phyloP scores from a whole-genome alignment of 2,797 vertebrate species.

The Silurus lanzhouensis region DNA sequence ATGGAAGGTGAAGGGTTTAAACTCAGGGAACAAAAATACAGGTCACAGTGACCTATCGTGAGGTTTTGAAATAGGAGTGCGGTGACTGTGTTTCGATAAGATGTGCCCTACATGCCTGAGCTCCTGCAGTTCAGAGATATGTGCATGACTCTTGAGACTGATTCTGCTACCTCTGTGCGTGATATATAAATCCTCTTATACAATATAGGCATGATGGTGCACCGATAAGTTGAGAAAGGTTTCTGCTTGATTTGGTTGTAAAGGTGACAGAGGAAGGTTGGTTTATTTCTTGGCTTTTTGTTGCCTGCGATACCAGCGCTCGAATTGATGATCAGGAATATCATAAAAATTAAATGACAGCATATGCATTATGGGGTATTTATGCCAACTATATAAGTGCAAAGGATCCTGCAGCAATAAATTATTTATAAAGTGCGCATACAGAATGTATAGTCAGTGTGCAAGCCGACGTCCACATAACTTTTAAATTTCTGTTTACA shows the following conservation, averaged over 20 bases:
- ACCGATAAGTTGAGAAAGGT: constrained; percentile 32
- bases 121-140: constrained; percentile 39
- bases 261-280: constrained; percentile 41
- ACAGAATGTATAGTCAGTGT: not conserved
- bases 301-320: constrained; percentile 44
- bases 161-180: constrained; percentile 12
- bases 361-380: constrained; percentile 30
- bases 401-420: constrained; percentile 17
- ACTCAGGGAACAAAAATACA: not conserved
- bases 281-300: constrained; percentile 31
- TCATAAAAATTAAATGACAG: constrained; percentile 38
- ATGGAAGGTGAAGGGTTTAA: not conserved
- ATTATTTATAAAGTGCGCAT: constrained; percentile 30
- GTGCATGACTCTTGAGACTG: constrained; percentile 30
- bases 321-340: constrained; percentile 31
- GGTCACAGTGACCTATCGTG: constrained; percentile 38
- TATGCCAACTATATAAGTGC: constrained; percentile 17
- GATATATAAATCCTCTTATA: constrained; percentile 23
- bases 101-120: constrained; percentile 35
- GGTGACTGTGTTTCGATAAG: constrained; percentile 42
- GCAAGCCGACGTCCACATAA: not conserved
- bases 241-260: constrained; percentile 35
- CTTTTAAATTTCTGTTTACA: not conserved
- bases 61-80: constrained; percentile 20
- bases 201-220: not conserved